Base-by-base conservation (phyloP, 2,113 vertebrate genomes). In the Puffinus mauretanicus region DNA sequence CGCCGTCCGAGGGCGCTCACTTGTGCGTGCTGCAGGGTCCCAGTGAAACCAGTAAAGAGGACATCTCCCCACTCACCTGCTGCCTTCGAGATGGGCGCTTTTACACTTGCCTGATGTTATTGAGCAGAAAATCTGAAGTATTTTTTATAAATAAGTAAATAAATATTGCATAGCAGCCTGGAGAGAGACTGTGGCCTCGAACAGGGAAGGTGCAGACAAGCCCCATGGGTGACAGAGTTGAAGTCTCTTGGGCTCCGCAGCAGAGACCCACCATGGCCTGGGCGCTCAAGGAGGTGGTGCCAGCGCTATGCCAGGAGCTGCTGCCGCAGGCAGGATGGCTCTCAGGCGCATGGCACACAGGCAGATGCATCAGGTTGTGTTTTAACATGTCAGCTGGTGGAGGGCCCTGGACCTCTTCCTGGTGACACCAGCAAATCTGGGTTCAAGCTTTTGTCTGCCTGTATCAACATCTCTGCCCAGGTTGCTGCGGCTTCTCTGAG, bases 221-320 rank as follows among this genome's bases (percentile, higher is more conserved):
- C 46, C 55, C 25, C 32, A 10, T 0, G 6, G 58, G 40, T 10
- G n/a, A 5, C 44, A 24, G 57, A 38, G 29, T 70, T 20, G 2
- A 42, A 18, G n/a, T 72, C 46, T 27, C 42, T 11, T 18, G 36
- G 19, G 82, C 38, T 65, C 65, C 34, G 65, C 65, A 27, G 29
- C 29, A 17, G 40, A 47, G 40, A 30, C 20, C 20, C 21, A 3
- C 16, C 16, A 4, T 0, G 2, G 47, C 44, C 14, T 0, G 0
- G 26, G 30, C 2, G 14, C 38, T 44, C 11, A 18, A 36, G 89
- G 20, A 14, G 3, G 29, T 4, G 4, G 27, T 55, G 69, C 57
- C 3, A n/a, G 25, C 0, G 2, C 47, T 0, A 4, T 47, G n/a
- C 62, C 1, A 0, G 38, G n/a, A 61, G 80, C 40, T 40, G 57